phyloP scores from a whole-genome alignment of 1,140 invertebrate genomes.

The Tetramorium alpestre region DNA sequence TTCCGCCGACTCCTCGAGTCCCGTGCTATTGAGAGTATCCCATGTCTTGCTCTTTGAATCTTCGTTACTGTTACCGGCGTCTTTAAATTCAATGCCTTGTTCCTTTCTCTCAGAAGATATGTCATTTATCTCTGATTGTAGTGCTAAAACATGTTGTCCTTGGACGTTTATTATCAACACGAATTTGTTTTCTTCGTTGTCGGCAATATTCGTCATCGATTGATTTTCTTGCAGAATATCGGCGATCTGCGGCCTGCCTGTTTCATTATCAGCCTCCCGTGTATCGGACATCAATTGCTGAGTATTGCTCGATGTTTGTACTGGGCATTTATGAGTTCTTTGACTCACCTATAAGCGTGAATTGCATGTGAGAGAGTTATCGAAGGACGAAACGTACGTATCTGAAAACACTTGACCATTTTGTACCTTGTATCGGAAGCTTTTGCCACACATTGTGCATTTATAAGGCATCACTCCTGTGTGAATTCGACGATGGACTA shows the following conservation, averaged over 20 bases:
- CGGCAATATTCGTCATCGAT: slow-evolving; percentile 18
- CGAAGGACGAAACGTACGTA: neutral
- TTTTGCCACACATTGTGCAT: slow-evolving; percentile 93
- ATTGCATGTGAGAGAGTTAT: neutral
- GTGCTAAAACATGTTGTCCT: slow-evolving; percentile 79
- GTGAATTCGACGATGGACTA: slow-evolving; percentile 94
- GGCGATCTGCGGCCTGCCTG: neutral
- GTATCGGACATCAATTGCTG: slow-evolving; percentile 83
- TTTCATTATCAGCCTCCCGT: slow-evolving; percentile 39
- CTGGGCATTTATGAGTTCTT: slow-evolving; percentile 92
- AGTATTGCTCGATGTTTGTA: slow-evolving; percentile 86
- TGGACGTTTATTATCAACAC: slow-evolving; percentile 79
- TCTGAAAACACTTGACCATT: slow-evolving; percentile 31
- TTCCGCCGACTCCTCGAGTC: slow-evolving; percentile 45
- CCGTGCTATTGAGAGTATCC: slow-evolving; percentile 33
- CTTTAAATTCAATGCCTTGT: slow-evolving; percentile 21
- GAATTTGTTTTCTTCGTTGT: slow-evolving; percentile 80
- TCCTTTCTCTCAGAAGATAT: slow-evolving; percentile 32
- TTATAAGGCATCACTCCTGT: slow-evolving; percentile 94
- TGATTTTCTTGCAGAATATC: slow-evolving; percentile 54
- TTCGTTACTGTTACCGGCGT: slow-evolving; percentile 32
- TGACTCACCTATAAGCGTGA: slow-evolving; percentile 88
- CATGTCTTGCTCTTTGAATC: slow-evolving; percentile 41
- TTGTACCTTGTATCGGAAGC: slow-evolving; percentile 92
- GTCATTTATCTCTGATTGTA: slow-evolving; percentile 72